Evolutionary conservation across 2,797 vertebrate genomes (phyloP).

Genomic region (Lophius americanus): DNA sequence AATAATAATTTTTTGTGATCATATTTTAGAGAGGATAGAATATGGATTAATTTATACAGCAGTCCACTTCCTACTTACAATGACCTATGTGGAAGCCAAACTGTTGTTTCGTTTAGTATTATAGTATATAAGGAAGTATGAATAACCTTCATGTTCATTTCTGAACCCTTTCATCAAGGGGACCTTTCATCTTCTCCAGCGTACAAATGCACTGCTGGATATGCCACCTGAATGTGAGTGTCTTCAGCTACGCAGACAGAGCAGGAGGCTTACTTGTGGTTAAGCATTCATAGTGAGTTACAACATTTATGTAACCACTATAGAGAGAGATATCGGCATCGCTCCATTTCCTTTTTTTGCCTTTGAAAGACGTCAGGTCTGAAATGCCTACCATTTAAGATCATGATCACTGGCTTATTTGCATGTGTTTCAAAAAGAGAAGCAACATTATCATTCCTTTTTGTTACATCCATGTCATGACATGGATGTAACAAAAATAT

Average conservation of each 20-base stretch:
- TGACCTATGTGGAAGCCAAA: slow-evolving; percentile 49
- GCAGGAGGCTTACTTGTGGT: slow-evolving; percentile 44
- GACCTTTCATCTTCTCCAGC: slow-evolving; percentile 49
- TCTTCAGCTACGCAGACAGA: slow-evolving; percentile 40
- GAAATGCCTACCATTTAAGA: not conserved
- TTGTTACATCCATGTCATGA: not conserved
- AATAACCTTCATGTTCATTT: slow-evolving; percentile 66
- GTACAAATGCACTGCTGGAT: slow-evolving; percentile 55
- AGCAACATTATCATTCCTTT: not conserved
- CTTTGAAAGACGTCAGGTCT: not conserved
- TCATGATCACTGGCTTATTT: too few species aligned
- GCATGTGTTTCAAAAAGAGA: too few species aligned
- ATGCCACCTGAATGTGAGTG: slow-evolving; percentile 20
- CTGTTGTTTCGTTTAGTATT: slow-evolving; percentile 52
- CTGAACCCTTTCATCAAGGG: slow-evolving; percentile 57
- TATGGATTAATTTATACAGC: slow-evolving; percentile 19
- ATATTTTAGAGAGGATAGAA: slow-evolving; percentile 19
- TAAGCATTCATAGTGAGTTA: slow-evolving; percentile 35
- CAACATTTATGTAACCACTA: slow-evolving; percentile 52
- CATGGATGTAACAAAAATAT: not conserved
- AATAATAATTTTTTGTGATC: slow-evolving; percentile 17
- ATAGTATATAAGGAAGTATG: slow-evolving; percentile 54
- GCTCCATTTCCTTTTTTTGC: not conserved
- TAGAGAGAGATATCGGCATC: not conserved
- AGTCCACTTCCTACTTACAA: slow-evolving; percentile 44